phyloP scores from a whole-genome alignment of 2,797 vertebrate species.

The Octomys mimax region DNA sequence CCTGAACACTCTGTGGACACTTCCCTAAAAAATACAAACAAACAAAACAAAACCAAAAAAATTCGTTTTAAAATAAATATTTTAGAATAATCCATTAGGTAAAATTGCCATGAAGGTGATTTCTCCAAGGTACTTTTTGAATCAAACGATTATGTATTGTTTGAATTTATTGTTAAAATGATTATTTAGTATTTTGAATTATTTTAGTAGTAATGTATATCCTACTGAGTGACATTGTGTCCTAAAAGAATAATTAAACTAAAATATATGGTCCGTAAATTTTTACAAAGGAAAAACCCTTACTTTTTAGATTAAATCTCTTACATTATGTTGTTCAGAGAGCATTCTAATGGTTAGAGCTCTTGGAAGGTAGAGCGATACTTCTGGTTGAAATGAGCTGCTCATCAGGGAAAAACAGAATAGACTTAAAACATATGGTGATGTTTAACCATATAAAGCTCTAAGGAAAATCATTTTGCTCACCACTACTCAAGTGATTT shows the following conservation, averaged over 20 bases:
- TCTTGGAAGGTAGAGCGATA: not conserved
- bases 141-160: not conserved
- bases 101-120: not conserved
- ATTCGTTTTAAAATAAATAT: not conserved
- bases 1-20: no score
- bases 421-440: not conserved
- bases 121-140: not conserved
- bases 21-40: no score
- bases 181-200: not conserved
- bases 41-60: not conserved
- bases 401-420: not conserved
- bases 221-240: not conserved
- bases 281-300: not conserved
- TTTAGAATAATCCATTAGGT: not conserved
- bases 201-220: not conserved
- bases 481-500: not conserved
- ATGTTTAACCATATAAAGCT: not conserved
- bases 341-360: not conserved
- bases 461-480: conserved; percentile 37
- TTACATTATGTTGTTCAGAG: not conserved
- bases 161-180: no score
- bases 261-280: not conserved
- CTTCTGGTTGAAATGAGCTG: not conserved
- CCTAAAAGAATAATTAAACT: not conserved
- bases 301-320: not conserved